Conservation (phyloP, 1,140 invertebrate genomes). For the Eurosta solidaginis region DNA sequence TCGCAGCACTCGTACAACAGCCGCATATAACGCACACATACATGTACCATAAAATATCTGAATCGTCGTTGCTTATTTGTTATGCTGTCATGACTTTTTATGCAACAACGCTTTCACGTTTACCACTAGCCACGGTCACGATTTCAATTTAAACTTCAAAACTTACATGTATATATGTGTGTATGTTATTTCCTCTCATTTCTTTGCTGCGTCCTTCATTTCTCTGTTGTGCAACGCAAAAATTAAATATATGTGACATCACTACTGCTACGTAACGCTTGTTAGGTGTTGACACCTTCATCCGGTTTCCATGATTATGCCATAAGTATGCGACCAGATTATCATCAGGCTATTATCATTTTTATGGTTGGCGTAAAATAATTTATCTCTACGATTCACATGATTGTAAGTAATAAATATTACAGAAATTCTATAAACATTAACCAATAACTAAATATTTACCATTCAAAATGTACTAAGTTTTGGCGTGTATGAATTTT, state of each 20-base stretch:
- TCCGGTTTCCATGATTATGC: conserved; percentile 85
- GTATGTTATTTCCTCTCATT: background rate
- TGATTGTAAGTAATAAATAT: conserved; percentile 77
- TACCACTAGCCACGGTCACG: background rate
- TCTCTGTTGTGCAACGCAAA: background rate
- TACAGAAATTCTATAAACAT: background rate
- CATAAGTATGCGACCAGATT: conserved; percentile 92
- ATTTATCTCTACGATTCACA: conserved; percentile 95
- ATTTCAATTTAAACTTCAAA: background rate
- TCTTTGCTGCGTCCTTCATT: background rate
- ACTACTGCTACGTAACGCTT: conserved; percentile 6
- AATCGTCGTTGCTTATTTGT: background rate
- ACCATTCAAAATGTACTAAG: no score
- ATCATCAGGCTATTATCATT: conserved; percentile 88
- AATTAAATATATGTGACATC: no score
- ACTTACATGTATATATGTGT: background rate
- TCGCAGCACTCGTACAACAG: background rate
- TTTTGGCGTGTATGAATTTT: no score
- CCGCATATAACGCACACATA: background rate
- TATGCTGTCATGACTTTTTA: background rate
- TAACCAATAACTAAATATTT: background rate
- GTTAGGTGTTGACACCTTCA: conserved; percentile 78
- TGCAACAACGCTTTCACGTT: background rate
- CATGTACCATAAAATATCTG: background rate
- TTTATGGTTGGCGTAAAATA: conserved; percentile 90